A percentile compares a stretch with the other conserved stretches of the same genome.
Conservation (phyloP, 2,113 vertebrate species). For the Drymodes brunneopygia region DNA sequence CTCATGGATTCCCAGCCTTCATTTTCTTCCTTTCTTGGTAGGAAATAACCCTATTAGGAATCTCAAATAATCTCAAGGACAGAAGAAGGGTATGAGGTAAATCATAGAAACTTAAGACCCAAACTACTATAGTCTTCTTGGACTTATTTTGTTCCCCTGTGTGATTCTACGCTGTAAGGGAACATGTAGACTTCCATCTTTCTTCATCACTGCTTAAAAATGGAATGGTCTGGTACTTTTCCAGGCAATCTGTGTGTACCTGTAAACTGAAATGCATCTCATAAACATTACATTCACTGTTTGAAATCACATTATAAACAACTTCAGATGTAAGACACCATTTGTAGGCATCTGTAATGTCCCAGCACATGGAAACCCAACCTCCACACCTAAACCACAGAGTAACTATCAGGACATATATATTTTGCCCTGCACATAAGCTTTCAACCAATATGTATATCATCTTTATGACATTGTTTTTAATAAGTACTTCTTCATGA, state of each 20-base stretch:
- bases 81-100: background rate
- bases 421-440: background rate
- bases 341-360: slow-evolving; percentile 32
- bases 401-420: background rate
- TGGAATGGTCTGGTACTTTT: slow-evolving; percentile 19
- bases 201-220: background rate
- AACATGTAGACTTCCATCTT: background rate
- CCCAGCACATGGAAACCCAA: background rate
- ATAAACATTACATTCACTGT: background rate
- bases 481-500: background rate
- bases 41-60: background rate
- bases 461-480: background rate
- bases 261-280: slow-evolving; percentile 49
- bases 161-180: background rate
- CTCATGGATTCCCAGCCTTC: background rate
- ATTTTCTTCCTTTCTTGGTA: background rate
- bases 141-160: background rate
- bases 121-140: background rate
- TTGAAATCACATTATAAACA: slow-evolving; percentile 15
- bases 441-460: background rate
- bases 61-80: background rate
- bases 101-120: background rate
- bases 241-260: slow-evolving; percentile 15
- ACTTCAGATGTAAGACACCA: slow-evolving; percentile 28
- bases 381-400: background rate